Conservation (phyloP, 2,888 invertebrate species). For the Euproctis similis region DNA sequence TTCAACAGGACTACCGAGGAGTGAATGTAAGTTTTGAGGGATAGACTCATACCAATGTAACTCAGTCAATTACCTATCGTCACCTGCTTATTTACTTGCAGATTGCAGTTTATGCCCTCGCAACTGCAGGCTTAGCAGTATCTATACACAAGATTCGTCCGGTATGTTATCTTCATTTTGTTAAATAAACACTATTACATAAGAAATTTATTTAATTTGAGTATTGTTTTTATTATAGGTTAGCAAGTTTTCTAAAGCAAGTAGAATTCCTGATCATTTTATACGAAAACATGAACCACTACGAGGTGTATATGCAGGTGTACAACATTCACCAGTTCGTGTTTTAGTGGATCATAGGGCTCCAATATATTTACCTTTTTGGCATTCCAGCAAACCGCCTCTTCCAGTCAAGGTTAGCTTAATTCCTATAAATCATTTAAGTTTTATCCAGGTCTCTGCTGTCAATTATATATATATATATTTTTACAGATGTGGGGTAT, state of each 20-base stretch:
- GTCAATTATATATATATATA: conserved; percentile 13
- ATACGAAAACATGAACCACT: conserved; percentile 67
- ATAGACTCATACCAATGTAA: too few species aligned
- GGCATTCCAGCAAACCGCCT: conserved; percentile 67
- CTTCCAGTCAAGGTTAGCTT: conserved; percentile 66
- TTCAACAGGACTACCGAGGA: conserved; percentile 65
- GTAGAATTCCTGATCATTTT: conserved; percentile 75
- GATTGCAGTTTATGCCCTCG: conserved; percentile 76
- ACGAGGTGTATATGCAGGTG: conserved; percentile 63
- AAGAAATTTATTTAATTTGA: conserved; percentile 38
- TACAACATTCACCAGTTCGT: conserved; percentile 68
- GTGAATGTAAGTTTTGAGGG: conserved; percentile 65
- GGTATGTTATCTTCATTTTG: conserved; percentile 48
- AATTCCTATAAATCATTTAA: neutral
- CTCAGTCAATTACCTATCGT: conserved; percentile 15
- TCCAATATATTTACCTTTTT: conserved; percentile 69
- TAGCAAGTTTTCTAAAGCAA: conserved; percentile 77
- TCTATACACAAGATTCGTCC: conserved; percentile 77
- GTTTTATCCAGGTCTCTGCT: conserved; percentile 6
- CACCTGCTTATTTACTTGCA: conserved; percentile 45
- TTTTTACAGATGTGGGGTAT: conserved; percentile 65
- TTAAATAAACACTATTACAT: conserved; percentile 44
- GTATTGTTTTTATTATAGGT: conserved; percentile 50
- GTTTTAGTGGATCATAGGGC: conserved; percentile 75
- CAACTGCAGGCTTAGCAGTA: conserved; percentile 70